phyloP scores from a whole-genome alignment of 1,140 invertebrate species.

The Habropoda laboriosa region DNA sequence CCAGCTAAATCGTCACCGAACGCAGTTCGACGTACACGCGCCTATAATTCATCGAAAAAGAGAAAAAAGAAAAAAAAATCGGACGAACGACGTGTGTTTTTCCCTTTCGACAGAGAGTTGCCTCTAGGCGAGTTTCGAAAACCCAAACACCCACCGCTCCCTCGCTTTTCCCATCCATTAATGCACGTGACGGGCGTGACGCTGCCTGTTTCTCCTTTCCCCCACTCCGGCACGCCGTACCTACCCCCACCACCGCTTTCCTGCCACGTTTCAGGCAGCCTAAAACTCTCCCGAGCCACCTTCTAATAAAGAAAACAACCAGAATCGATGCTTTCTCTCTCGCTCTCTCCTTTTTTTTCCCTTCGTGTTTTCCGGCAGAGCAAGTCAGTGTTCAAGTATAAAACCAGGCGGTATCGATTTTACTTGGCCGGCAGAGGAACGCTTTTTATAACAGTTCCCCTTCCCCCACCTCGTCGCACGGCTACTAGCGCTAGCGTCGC shows the following conservation, averaged over 20 bases:
- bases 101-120: not conserved
- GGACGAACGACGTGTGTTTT: not conserved
- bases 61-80: not conserved
- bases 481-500: not conserved
- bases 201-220: not conserved
- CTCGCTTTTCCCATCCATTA: conserved; percentile 10
- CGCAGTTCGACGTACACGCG: no score
- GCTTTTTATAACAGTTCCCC: conserved; percentile 20
- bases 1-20: no score
- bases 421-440: not conserved
- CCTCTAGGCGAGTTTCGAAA: not conserved
- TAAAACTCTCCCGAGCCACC: not conserved
- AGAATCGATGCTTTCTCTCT: conserved; percentile 24
- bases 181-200: not conserved
- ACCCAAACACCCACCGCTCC: not conserved
- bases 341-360: no score
- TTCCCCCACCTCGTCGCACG: no score
- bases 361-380: conserved; percentile 15
- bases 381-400: conserved; percentile 21
- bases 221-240: no score
- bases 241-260: no score
- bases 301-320: conserved; percentile 32
- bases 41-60: not conserved
- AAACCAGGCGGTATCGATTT: conserved; percentile 26
- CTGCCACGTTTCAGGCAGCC: not conserved